Evolutionary conservation across 2,888 invertebrate genomes (phyloP), one percentile per base, ranked within the genome.

Genomic region (Morpho helenor): DNA sequence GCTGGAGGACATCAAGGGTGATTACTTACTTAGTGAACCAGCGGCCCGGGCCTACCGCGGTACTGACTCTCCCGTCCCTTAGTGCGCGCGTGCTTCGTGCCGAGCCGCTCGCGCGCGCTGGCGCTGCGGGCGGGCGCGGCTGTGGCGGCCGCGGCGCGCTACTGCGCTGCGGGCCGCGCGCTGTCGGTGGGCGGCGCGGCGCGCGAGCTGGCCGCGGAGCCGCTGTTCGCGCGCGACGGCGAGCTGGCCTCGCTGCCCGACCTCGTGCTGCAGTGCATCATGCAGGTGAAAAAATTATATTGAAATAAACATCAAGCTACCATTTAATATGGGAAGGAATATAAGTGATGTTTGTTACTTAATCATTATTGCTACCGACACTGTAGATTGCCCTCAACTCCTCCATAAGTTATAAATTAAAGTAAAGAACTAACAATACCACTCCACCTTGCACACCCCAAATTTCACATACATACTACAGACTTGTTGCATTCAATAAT

Each of bases 41-140:
- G 16, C 16, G 2, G 16, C 16, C 16, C 16, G 16, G 2, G 16
- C 16, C 1, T 16, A 16, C 16, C 16, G 16, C 16, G 16, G 16
- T 16, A 16, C 16, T 16, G 16, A 16, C 16, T 2, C 1, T 1
- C 16, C 16, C 16, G 16, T 16, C 16, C 45, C 8, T 31, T 87
- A 94, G 96, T 96, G 16, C 93, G 97, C 66, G 94, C 96, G 22
- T 98, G 98, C 79, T 97, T 98, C 88, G 96, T 98, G 10, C 96
- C 96, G 2, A 94, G 92, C 42, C 91, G 93, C 43, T 92, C 93
- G 54, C 92, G 97, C 67, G 94, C 96, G 1, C 84, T 90, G 63
- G 92, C 7, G 92, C 93, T 57, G 55, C 55, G 57, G 45, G 39
- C 92, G 95, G 0, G 90, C 89, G 53, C 56, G 56, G 62, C 7